Base-by-base conservation (phyloP, 2,797 vertebrate species). In the Tragelaphus oryx region DNA sequence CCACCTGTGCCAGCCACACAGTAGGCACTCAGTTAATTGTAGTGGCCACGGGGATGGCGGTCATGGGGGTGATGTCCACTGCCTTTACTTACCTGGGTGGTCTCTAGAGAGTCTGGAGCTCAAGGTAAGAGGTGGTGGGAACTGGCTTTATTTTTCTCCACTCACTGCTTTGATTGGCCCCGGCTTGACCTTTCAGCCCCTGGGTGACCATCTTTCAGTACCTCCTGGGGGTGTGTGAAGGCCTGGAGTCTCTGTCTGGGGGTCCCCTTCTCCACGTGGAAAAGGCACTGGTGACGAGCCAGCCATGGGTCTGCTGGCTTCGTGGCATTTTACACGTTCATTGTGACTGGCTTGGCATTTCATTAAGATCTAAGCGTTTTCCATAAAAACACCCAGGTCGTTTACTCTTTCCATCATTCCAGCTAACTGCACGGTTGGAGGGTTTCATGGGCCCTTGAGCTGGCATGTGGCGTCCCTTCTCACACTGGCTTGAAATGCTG, bases 201-300 rank as follows among this genome's bases (percentile, higher is more conserved):
- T 6, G 11, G 28, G 20, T 80, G 28, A 50, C 18, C 22, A 22
- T 24, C 57, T 76, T 57, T 18, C 33, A 44, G 57, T 10, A 48
- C 33, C n/a, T 44, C 16, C 20, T 8, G 6, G 16, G 28, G 24
- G 22, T 81, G 37, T 37, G 46, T 0, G 0, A 62, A 46, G 18
- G 26, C 16, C 62, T 48, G 1, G 13, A 44, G 76, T 33, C 59
- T 54, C 44, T 60, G 20, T 62, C 14, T 28, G 78, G 48, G 2
- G 17, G 37, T 71, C 71, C 24, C 22, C 33, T 57, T 74, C 5
- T 82, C 9, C 44, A 22, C 81, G 22, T 60, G 6, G 30, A 20
- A 5, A 54, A 26, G 68, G 18, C 50, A 50, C 17, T 1, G 20
- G 8, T 0, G 2, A 3, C 1, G 5, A 24, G 44, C 14, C 0